Conservation (phyloP, 2,888 invertebrate species). For the Thymelicus lineola region DNA sequence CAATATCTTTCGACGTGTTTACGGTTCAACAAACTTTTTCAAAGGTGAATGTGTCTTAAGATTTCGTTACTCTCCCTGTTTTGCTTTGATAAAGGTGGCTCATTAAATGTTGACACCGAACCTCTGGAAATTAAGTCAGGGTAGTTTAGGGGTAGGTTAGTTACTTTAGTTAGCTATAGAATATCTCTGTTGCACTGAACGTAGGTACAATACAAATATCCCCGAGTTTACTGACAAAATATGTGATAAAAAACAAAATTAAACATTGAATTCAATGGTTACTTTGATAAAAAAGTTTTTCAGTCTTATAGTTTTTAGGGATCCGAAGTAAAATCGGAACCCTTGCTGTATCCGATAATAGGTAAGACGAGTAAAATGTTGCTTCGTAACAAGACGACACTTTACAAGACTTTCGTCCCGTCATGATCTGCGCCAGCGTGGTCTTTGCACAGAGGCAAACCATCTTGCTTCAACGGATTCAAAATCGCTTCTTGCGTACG, state of each 20-base stretch:
- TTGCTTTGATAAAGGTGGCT: slow-evolving; percentile 39
- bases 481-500: no score
- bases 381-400: no score
- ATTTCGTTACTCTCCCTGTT: slow-evolving; percentile 43
- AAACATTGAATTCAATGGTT: not conserved
- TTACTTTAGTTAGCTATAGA: not conserved
- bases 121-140: slow-evolving; percentile 12
- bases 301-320: no score
- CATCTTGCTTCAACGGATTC: no score
- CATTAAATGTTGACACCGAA: slow-evolving; percentile 29
- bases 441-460: no score
- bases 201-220: slow-evolving; percentile 4
- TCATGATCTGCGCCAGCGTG: no score
- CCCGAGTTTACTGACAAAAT: not conserved
- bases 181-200: not conserved
- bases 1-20: slow-evolving; percentile 75
- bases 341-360: no score
- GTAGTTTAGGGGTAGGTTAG: not conserved
- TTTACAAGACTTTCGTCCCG: no score
- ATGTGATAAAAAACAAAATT: not conserved
- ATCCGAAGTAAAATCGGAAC: no score
- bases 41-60: slow-evolving; percentile 42
- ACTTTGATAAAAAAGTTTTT: not conserved
- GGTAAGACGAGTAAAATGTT: no score
- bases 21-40: slow-evolving; percentile 71